Base-by-base conservation (phyloP, 23 tunicate species). In the Phallusia fumigata region DNA sequence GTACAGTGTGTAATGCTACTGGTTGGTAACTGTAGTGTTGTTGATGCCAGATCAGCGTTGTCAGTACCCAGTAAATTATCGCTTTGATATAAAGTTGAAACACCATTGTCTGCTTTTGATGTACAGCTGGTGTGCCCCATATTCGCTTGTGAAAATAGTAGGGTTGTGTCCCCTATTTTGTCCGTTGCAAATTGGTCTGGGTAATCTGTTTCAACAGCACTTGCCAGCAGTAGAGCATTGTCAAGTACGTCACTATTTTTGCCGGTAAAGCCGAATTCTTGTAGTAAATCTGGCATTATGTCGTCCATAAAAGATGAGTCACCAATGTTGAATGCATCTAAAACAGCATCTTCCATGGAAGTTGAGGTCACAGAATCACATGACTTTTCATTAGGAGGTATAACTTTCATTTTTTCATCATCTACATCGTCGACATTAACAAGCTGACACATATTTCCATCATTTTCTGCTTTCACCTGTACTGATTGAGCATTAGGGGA, bases 241-340 rank as follows among this genome's bases (percentile, higher is more conserved):
- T 86, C 90, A 33, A 86, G 81, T 0, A 65, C 84, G 11, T 80
- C 84, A 52, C 85, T 36, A 34, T 21, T 65, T 36, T 81, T 64
- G 21, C 86, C 86, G 40, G 33, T 33, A 30, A 80, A 80, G 50
- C 74, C 83, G 6, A 80, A 53, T 0, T 81, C 91, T 26, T 84
- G 69, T 52, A 87, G 82, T 74, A 87, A 51, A 30, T 87, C 86
- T 26, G 90, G 90, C 32, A 82, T 80, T 10, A 86, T 83, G 36
- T 87, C 91, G 30, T 81, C 50, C 45, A 87, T 75, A 36, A 87
- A 74, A 49, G 80, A 64, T 19, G 79, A 35, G 22, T 76, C 90
- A 33, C 76, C 91, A 10, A 87, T 58, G 16, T 58, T 84, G 33
- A 84, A 84, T 34, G 87, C 87, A 49, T 84, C 85, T 32, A 81